phyloP scores from a whole-genome alignment of 2,113 vertebrate species.

The Trogon melanurus region DNA sequence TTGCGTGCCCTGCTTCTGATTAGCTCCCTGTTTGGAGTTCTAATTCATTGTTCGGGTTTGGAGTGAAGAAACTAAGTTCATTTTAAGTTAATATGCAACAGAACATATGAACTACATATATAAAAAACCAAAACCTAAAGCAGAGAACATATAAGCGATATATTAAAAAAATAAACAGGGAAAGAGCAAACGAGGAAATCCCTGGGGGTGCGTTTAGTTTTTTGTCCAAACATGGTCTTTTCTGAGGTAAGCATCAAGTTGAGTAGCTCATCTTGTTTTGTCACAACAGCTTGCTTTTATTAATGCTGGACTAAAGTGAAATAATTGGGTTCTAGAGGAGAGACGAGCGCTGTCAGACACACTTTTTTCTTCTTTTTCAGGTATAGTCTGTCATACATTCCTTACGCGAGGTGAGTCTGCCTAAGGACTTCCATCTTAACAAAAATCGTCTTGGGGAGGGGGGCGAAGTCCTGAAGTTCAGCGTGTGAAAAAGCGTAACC shows the following conservation, averaged over 20 bases:
- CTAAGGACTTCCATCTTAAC: background rate
- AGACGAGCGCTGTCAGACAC: background rate
- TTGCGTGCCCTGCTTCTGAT: too few species aligned
- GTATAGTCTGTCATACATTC: constrained; percentile 98
- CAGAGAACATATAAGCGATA: background rate
- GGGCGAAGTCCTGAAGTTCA: background rate
- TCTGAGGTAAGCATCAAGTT: background rate
- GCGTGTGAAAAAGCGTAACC: background rate
- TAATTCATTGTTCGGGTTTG: too few species aligned
- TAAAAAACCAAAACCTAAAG: too few species aligned
- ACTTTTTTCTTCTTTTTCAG: constrained; percentile 72
- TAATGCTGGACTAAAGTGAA: background rate
- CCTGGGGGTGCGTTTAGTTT: background rate
- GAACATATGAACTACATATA: too few species aligned
- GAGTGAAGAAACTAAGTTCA: too few species aligned
- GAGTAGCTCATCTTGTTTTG: background rate
- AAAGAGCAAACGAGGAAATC: background rate
- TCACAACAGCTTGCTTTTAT: background rate
- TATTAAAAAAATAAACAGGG: background rate
- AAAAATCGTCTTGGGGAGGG: background rate
- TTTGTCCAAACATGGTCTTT: background rate
- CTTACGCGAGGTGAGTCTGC: constrained; percentile 90
- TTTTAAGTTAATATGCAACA: too few species aligned
- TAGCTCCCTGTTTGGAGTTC: too few species aligned
- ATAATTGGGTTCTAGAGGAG: background rate